Conservation (phyloP, 2,113 vertebrate species). For the Peromyscus californicus region DNA sequence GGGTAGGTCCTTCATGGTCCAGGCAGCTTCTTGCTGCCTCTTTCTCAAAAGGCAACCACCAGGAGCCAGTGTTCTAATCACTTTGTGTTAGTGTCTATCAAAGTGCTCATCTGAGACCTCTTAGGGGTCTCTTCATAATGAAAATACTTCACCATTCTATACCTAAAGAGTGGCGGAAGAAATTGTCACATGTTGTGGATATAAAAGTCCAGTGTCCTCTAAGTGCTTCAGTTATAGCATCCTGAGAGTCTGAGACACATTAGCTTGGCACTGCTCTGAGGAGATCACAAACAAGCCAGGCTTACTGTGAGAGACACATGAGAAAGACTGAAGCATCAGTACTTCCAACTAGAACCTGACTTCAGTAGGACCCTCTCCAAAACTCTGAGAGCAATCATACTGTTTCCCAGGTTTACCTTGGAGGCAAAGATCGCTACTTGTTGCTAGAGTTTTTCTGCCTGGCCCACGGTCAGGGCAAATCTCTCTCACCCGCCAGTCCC, state of each 20-base stretch:
- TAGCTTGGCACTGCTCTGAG: neutral
- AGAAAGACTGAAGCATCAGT: neutral
- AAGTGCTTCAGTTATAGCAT: neutral
- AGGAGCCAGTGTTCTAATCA: neutral
- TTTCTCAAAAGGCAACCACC: neutral
- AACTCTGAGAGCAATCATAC: neutral
- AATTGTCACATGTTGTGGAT: neutral
- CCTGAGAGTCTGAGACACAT: neutral
- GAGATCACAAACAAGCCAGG: neutral
- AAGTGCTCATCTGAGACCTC: neutral
- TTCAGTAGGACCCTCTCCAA: neutral
- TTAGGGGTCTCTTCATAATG: neutral
- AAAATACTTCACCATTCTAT: neutral
- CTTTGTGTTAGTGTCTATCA: neutral
- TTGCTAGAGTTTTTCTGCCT: too few species aligned
- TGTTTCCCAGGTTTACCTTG: neutral
- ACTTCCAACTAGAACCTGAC: neutral
- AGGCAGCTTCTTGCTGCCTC: neutral
- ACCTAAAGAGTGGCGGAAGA: conserved; percentile 5
- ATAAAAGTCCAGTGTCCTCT: neutral
- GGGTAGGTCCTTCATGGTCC: neutral
- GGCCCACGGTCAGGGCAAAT: too few species aligned
- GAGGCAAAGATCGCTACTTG: neutral
- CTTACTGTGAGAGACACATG: neutral
- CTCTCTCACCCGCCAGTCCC: too few species aligned